Conservation (phyloP, 2,888 invertebrate species). For the Perizoma affinitatum region DNA sequence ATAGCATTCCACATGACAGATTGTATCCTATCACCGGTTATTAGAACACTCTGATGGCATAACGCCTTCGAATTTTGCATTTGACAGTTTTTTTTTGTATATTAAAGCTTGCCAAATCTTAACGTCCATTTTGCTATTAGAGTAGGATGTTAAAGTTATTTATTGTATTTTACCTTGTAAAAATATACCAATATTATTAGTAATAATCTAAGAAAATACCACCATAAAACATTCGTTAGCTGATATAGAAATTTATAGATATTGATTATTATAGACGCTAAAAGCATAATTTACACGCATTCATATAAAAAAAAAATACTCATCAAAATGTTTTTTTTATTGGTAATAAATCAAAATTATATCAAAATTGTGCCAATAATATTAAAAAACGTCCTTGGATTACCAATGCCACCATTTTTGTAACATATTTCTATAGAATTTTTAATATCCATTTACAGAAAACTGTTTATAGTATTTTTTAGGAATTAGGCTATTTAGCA, state of each 20-base stretch:
- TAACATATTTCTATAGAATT: slow-evolving; percentile 65
- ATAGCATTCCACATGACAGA: too few relatives aligned
- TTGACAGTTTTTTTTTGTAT: slow-evolving; percentile 7
- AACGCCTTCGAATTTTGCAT: slow-evolving; percentile 4
- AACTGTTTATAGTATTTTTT: slow-evolving; percentile 36
- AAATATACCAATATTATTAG: slow-evolving; percentile 23
- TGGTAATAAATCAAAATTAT: slow-evolving; percentile 37
- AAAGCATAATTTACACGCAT: slow-evolving; percentile 7
- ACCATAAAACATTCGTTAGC: slow-evolving; percentile 18
- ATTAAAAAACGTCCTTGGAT: slow-evolving; percentile 53
- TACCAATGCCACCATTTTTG: slow-evolving; percentile 57
- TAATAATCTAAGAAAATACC: slow-evolving; percentile 13
- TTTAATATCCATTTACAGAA: slow-evolving; percentile 57
- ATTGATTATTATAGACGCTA: slow-evolving; percentile 8
- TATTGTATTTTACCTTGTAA: slow-evolving; percentile 27
- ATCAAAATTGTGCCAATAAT: slow-evolving; percentile 63
- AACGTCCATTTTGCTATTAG: slow-evolving; percentile 43
- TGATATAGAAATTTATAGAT: slow-evolving; percentile 9
- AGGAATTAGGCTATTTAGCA: neutral
- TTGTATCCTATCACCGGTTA: too few relatives aligned
- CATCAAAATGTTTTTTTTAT: slow-evolving; percentile 16
- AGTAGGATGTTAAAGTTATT: slow-evolving; percentile 7
- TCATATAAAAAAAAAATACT: neutral
- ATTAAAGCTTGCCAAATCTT: slow-evolving; percentile 37
- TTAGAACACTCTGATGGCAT: too few relatives aligned